A percentile compares a stretch with the other conserved stretches of the same genome.
These are phyloP conservation scores for Gnathonemus echidnorhynchus DNA, from an alignment of 2,113 vertebrate species.

Conservation along the genomic window DNA sequence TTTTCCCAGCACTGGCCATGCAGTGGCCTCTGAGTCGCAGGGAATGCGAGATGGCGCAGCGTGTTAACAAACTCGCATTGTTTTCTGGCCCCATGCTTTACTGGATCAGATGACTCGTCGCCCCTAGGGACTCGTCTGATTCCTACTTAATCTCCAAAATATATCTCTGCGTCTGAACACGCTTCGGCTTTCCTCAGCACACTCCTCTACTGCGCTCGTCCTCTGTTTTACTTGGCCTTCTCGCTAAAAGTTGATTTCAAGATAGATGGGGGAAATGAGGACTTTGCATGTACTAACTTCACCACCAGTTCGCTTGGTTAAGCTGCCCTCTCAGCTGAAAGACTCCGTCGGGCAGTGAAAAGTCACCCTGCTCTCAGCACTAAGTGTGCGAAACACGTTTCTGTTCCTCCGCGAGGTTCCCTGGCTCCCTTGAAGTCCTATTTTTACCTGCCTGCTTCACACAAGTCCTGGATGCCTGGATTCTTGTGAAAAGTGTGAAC, in stretches of 20 bases:
- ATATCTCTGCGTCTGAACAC: constrained; percentile 53
- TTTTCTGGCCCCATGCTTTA: constrained; percentile 32
- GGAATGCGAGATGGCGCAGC: constrained; percentile 18
- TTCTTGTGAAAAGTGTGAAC: neutral
- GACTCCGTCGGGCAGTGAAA: neutral
- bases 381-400: neutral
- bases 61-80: constrained; percentile 26
- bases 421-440: neutral
- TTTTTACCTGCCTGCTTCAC: neutral
- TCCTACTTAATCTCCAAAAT: constrained; percentile 48
- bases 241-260: constrained; percentile 41
- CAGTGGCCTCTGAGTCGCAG: neutral
- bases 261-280: constrained; percentile 35
- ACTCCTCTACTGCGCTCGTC: constrained; percentile 25
- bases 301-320: neutral
- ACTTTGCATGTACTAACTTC: constrained; percentile 36
- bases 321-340: neutral
- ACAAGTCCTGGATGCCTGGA: neutral
- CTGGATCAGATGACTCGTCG: constrained; percentile 40
- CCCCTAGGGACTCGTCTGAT: constrained; percentile 33
- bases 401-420: neutral
- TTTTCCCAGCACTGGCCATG: neutral
- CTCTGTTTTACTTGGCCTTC: constrained; percentile 50
- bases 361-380: neutral
- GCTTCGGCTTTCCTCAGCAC: constrained; percentile 40